Percentiles rank a stretch among this genome's conserved stretches.
These are phyloP conservation scores for Tetrapedia diversipes DNA, from an alignment of 2,888 invertebrate species.

Conservation along the genomic window DNA sequence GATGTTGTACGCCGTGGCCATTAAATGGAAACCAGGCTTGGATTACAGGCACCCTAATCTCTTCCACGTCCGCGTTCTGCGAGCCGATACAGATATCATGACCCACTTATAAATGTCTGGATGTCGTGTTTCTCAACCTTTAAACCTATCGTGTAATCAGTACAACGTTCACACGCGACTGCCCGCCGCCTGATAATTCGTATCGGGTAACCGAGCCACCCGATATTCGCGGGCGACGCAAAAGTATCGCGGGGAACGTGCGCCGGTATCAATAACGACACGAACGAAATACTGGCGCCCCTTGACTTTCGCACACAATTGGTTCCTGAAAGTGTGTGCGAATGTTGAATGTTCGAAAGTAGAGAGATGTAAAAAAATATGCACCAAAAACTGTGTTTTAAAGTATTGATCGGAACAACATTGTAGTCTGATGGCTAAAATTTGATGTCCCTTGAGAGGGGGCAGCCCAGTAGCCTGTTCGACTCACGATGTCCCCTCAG, in stretches of 20 bases:
- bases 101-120: slow-evolving; percentile 66
- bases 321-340: too few species aligned
- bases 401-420: too few species aligned
- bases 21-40: slow-evolving; percentile 52
- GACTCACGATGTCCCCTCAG: too few species aligned
- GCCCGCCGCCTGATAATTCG: slow-evolving; percentile 56
- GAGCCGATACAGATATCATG: slow-evolving; percentile 65
- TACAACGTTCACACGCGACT: slow-evolving; percentile 60
- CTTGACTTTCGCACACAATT: too few species aligned
- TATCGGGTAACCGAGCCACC: slow-evolving; percentile 58
- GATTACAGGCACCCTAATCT: slow-evolving; percentile 51
- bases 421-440: too few species aligned
- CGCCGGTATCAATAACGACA: slow-evolving; percentile 49
- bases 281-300: slow-evolving; percentile 42
- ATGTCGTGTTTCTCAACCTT: slow-evolving; percentile 65
- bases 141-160: slow-evolving; percentile 60
- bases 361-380: too few species aligned
- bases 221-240: slow-evolving; percentile 45
- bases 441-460: too few species aligned
- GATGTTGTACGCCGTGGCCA: slow-evolving; percentile 50
- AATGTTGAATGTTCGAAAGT: too few species aligned
- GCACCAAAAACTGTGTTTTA: too few species aligned
- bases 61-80: slow-evolving; percentile 50
- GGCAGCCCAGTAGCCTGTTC: too few species aligned
- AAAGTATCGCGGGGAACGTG: slow-evolving; percentile 46